These are phyloP conservation scores for Gryon sp. DNA, from an alignment of 1,140 invertebrate genomes.

Conservation along the genomic window DNA sequence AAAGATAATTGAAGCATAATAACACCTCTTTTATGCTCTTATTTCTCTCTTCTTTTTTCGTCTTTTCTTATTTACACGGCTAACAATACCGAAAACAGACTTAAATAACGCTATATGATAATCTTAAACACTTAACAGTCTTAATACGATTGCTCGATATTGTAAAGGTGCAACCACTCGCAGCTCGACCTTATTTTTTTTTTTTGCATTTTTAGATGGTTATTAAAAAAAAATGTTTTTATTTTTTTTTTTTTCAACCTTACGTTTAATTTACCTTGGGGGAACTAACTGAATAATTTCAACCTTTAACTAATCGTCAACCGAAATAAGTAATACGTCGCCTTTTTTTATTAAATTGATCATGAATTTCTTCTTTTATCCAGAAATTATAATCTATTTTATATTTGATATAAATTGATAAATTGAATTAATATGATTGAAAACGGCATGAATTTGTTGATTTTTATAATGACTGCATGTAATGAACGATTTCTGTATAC, in stretches of 20 bases:
- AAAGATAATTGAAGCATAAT: background rate
- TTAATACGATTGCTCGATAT: constrained; percentile 51
- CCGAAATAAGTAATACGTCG: constrained; percentile 44
- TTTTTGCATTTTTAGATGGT: background rate
- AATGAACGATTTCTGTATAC: no score
- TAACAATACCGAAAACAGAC: constrained; percentile 25
- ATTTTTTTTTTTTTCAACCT: background rate
- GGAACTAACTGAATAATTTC: background rate
- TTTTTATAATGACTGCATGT: no score
- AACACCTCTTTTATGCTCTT: constrained; percentile 1
- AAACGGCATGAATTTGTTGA: no score
- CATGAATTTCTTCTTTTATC: no score
- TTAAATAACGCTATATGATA: constrained; percentile 30
- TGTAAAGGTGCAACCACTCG: constrained; percentile 42
- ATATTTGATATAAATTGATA: no score
- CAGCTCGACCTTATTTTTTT: constrained; percentile 28
- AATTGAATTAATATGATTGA: no score
- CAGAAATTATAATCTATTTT: no score
- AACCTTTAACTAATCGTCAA: constrained; percentile 11
- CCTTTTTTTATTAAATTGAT: no score
- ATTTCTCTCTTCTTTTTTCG: no score
- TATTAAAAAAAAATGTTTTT: background rate
- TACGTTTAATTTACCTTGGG: background rate
- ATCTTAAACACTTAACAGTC: constrained; percentile 59
- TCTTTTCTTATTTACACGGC: constrained; percentile 24